phyloP scores from a whole-genome alignment of 1,140 invertebrate species.

The Holotrichia oblita region DNA sequence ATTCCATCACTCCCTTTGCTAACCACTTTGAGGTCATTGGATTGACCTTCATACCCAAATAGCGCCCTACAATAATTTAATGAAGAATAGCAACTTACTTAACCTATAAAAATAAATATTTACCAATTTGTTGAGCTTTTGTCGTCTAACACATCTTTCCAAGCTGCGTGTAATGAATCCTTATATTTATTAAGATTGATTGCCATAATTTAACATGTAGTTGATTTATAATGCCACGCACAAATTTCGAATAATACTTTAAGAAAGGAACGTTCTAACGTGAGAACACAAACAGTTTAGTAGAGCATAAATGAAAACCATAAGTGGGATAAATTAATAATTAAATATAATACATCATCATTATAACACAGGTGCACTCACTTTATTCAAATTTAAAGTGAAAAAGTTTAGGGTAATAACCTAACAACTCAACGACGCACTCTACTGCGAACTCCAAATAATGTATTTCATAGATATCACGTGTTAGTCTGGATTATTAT shows the following conservation, averaged over 20 bases:
- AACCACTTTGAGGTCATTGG: conserved; percentile 85
- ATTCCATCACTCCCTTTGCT: conserved; percentile 70
- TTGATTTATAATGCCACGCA: not conserved
- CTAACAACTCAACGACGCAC: no score
- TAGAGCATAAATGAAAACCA: not conserved
- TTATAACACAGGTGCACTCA: not conserved
- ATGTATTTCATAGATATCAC: not conserved
- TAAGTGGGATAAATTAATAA: not conserved
- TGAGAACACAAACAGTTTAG: not conserved
- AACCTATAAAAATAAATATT: not conserved
- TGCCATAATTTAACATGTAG: conserved; percentile 69
- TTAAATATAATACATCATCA: not conserved
- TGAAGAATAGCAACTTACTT: not conserved
- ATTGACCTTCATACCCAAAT: conserved; percentile 91
- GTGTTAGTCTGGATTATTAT: not conserved
- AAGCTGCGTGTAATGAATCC: conserved; percentile 75
- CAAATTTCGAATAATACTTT: not conserved
- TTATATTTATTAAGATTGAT: conserved; percentile 84
- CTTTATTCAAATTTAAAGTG: not conserved
- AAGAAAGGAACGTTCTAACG: not conserved
- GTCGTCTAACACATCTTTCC: conserved; percentile 87
- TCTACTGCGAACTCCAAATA: not conserved
- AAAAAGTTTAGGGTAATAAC: not conserved
- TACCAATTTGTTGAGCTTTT: conserved; percentile 84
- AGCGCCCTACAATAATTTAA: conserved; percentile 76